Conservation (phyloP, 2,888 invertebrate genomes). For the Synergus japonicus region DNA sequence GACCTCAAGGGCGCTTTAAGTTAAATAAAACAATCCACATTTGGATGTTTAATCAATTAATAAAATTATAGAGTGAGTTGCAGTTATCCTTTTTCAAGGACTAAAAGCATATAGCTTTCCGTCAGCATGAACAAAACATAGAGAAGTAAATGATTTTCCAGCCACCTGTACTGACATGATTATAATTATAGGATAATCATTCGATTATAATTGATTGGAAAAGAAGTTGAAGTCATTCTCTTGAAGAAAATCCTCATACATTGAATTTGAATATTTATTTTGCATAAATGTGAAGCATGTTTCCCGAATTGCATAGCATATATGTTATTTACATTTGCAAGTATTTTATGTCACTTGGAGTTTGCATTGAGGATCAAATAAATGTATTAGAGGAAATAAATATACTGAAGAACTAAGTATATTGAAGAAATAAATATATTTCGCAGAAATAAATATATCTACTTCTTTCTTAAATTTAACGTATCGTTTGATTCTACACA, state of each 20-base stretch:
- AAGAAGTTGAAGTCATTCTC: too few species aligned
- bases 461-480: neutral
- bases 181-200: too few species aligned
- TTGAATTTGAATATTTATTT: too few species aligned
- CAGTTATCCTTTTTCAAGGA: neutral
- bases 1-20: neutral
- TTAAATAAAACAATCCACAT: neutral
- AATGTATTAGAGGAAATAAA: neutral
- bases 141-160: neutral
- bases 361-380: neutral
- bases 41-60: neutral
- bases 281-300: too few species aligned
- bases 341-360: neutral
- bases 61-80: neutral
- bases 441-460: slow-evolving; percentile 7
- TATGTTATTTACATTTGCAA: too few species aligned
- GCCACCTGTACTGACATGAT: neutral
- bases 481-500: slow-evolving; percentile 1
- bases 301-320: too few species aligned
- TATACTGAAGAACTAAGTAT: neutral
- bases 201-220: too few species aligned
- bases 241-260: too few species aligned
- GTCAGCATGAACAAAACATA: neutral
- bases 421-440: neutral
- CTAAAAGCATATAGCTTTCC: neutral